Evolutionary conservation across 2,113 vertebrate genomes (phyloP).

Genomic region (Protomyctophum bolini): DNA sequence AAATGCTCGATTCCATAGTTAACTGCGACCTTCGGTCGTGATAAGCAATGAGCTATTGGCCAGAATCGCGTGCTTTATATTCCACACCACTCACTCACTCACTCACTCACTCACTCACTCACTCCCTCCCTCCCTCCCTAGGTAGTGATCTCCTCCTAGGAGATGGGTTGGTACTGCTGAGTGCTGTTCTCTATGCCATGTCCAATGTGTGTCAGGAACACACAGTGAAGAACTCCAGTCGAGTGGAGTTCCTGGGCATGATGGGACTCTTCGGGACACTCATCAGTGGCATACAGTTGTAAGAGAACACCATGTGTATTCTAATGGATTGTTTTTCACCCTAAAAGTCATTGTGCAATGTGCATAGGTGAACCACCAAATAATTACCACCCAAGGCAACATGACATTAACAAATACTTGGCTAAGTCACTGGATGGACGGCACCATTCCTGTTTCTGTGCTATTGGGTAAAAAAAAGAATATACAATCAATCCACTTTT

Average conservation of each 20-base stretch:
- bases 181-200: constrained; percentile 89
- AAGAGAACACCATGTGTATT: constrained; percentile 72
- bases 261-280: constrained; percentile 94
- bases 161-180: constrained; percentile 90
- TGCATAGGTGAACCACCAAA: too few species aligned
- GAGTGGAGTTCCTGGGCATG: constrained; percentile 95
- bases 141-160: constrained; percentile 86
- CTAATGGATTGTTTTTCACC: too few species aligned
- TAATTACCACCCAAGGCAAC: too few species aligned
- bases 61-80: not conserved
- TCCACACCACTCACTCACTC: not conserved
- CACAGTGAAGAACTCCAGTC: constrained; percentile 94
- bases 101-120: not conserved
- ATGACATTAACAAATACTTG: too few species aligned
- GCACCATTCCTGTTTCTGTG: not conserved
- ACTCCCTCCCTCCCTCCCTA: constrained; percentile 57
- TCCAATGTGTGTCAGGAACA: constrained; percentile 95
- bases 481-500: too few species aligned
- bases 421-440: too few species aligned
- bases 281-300: constrained; percentile 94
- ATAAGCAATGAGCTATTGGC: too few species aligned
- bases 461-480: not conserved
- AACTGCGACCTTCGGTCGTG: too few species aligned
- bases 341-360: too few species aligned
- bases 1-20: too few species aligned